Conservation (phyloP, 2,113 vertebrate genomes). For the Myiozetetes cayanensis region DNA sequence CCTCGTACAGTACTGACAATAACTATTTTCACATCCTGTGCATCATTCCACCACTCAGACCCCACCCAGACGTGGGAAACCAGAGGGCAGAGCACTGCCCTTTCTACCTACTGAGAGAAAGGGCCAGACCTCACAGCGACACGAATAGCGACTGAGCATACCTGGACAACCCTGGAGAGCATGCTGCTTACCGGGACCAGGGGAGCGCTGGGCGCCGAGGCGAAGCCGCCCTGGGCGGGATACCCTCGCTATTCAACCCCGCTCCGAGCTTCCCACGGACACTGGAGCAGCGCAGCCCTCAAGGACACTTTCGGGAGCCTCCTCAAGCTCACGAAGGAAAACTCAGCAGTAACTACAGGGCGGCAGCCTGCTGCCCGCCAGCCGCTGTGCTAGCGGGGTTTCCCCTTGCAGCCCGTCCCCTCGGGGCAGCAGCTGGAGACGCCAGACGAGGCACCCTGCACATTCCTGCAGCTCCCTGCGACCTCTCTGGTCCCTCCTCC, state of each 20-base stretch:
- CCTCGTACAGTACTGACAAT: neutral
- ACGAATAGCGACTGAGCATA: accelerated
- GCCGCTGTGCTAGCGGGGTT: neutral
- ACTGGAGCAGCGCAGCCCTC: neutral
- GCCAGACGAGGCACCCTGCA: neutral
- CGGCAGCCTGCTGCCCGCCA: neutral
- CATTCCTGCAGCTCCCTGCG: neutral
- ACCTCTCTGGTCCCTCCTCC: neutral
- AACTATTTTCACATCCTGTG: neutral
- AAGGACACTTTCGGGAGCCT: neutral
- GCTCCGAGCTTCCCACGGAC: neutral
- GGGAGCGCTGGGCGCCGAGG: neutral
- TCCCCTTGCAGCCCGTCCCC: neutral
- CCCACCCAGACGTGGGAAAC: neutral
- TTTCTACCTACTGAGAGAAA: accelerated
- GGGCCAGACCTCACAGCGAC: neutral
- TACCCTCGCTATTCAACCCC: neutral
- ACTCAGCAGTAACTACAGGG: neutral
- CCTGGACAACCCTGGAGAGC: neutral
- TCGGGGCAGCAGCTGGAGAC: neutral
- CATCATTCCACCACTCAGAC: neutral
- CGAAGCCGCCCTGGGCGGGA: neutral
- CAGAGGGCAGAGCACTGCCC: neutral
- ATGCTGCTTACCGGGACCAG: neutral
- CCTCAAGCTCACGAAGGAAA: neutral